A percentile compares a stretch with the other conserved stretches of the same genome.
phyloP scores from a whole-genome alignment of 2,797 vertebrate genomes.

The Masticophis lateralis region DNA sequence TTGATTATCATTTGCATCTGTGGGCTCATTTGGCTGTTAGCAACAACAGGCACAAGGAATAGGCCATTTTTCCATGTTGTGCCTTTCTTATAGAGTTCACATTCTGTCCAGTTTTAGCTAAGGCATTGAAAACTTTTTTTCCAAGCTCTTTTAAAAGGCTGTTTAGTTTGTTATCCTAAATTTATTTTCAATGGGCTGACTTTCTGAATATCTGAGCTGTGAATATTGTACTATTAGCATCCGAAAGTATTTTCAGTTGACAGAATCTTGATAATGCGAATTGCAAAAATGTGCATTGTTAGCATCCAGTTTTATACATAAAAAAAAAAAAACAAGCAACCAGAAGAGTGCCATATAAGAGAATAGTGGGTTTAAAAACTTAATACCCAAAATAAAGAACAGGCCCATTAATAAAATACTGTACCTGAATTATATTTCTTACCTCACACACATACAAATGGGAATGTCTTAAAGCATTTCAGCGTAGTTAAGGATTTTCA shows the following conservation, averaged over 20 bases:
- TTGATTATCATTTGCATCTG: not conserved
- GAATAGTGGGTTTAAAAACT: not conserved
- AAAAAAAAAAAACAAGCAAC: too few species aligned
- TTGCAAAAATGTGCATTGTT: not conserved
- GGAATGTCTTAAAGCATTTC: not conserved
- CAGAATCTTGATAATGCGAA: not conserved
- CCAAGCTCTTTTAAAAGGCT: not conserved
- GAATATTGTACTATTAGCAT: not conserved
- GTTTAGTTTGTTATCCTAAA: not conserved
- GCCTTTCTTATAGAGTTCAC: not conserved
- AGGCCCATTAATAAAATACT: not conserved
- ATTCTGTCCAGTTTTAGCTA: not conserved
- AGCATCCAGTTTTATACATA: not conserved
- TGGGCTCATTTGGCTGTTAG: not conserved
- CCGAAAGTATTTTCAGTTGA: not conserved
- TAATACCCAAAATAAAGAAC: not conserved
- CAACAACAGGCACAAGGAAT: not conserved
- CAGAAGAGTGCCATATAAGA: not conserved
- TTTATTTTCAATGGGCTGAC: not conserved
- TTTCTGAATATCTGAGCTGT: not conserved
- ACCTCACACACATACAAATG: too few species aligned
- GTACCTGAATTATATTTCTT: not conserved
- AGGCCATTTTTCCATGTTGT: not conserved
- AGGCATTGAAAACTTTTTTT: not conserved
- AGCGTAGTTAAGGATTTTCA: not conserved